These are phyloP conservation scores for Glossosoma conforme DNA, from an alignment of 1,140 invertebrate species.

Conservation along the genomic window DNA sequence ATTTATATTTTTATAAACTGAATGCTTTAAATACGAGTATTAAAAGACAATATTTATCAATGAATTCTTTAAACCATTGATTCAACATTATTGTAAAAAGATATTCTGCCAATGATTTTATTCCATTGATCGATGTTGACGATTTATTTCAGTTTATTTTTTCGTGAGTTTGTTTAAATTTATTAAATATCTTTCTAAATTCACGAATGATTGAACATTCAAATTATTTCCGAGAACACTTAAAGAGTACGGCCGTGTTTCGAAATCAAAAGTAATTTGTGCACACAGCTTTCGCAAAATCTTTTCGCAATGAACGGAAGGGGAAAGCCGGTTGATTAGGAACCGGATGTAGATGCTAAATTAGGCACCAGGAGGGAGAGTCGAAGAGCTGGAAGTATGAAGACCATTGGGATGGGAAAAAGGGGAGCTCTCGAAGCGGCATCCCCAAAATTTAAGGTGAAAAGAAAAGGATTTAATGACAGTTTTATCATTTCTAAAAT, in stretches of 20 bases:
- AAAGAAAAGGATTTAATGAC: conserved; percentile 34
- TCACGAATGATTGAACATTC: conserved; percentile 8
- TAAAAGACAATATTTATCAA: too few species aligned
- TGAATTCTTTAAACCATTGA: too few species aligned
- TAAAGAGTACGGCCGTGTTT: conserved; percentile 16
- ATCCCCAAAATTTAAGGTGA: conserved; percentile 25
- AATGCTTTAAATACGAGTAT: too few species aligned
- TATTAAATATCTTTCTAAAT: too few species aligned
- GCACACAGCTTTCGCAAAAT: conserved; percentile 25
- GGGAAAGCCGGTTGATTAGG: conserved; percentile 29
- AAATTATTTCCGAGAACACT: conserved; percentile 16
- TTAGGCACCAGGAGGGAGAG: conserved; percentile 22
- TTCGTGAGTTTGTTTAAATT: too few species aligned
- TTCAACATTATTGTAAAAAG: too few species aligned
- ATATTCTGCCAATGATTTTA: too few species aligned
- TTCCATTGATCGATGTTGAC: too few species aligned
- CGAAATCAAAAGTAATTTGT: conserved; percentile 31
- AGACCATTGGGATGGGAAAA: not conserved
- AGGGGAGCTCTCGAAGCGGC: not conserved
- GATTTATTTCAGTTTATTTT: too few species aligned
- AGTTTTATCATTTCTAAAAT: conserved; percentile 33
- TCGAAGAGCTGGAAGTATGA: not conserved
- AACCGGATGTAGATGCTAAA: conserved; percentile 31
- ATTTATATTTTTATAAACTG: too few species aligned
- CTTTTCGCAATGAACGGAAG: conserved; percentile 21